These are phyloP conservation scores for Cranoglanis bouderius DNA, from an alignment of 2,113 vertebrate species.

Conservation along the genomic window DNA sequence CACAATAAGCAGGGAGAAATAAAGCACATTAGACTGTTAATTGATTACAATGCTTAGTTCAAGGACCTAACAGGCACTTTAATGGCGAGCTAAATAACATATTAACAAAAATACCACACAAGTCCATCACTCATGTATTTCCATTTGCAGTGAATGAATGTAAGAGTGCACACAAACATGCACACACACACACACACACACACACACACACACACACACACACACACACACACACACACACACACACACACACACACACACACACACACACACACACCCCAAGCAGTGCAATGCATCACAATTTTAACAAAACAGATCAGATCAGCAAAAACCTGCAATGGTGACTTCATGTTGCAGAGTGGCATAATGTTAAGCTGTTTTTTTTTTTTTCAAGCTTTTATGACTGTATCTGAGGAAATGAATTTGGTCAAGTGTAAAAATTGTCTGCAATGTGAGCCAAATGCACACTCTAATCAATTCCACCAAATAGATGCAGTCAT, in stretches of 20 bases:
- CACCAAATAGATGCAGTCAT: not conserved
- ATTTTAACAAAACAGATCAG: constrained; percentile 2
- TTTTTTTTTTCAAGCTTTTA: not conserved
- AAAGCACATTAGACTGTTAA: not conserved
- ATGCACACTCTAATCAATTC: not conserved
- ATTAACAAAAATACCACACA: not conserved
- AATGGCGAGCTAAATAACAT: not conserved
- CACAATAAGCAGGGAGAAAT: constrained; percentile 22
- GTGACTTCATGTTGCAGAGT: not conserved
- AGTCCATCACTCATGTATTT: not conserved
- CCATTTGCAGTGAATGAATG: not conserved
- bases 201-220: too few relatives aligned
- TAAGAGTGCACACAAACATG: not conserved
- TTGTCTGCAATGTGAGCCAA: not conserved
- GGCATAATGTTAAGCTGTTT: not conserved
- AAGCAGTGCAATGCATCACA: not conserved
- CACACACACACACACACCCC: not conserved
- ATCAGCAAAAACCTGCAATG: too few relatives aligned
- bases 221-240: not conserved
- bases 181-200: not conserved
- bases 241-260: not conserved
- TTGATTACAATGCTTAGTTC: constrained; percentile 45
- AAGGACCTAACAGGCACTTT: constrained; percentile 28
- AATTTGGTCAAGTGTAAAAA: not conserved
- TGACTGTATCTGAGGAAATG: not conserved